phyloP scores from a whole-genome alignment of 2,113 vertebrate species.

The Haemorhous mexicanus region DNA sequence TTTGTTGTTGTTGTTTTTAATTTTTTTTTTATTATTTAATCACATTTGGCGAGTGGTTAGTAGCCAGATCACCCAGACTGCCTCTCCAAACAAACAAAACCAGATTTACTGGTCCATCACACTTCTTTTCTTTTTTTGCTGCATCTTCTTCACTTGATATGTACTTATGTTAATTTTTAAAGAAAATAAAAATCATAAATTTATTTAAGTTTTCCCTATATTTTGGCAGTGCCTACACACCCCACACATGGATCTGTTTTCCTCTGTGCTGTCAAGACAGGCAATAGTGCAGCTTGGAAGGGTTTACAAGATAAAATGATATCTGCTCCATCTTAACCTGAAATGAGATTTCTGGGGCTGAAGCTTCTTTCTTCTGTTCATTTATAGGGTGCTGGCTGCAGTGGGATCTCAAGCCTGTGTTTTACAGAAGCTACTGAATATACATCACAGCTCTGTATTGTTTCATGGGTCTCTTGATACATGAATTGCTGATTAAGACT shows the following conservation, averaged over 20 bases:
- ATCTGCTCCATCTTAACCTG: accelerated
- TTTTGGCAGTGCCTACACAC: background rate
- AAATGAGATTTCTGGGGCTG: background rate
- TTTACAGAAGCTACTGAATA: background rate
- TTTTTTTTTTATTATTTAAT: background rate
- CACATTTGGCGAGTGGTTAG: background rate
- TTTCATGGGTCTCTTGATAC: background rate
- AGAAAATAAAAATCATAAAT: background rate
- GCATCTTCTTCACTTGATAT: background rate
- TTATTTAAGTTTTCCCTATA: accelerated
- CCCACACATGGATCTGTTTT: background rate
- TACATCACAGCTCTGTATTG: background rate
- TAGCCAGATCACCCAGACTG: background rate
- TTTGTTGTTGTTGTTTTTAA: background rate
- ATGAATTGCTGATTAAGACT: background rate
- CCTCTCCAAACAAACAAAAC: background rate
- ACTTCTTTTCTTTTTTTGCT: background rate
- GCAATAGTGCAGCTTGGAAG: background rate
- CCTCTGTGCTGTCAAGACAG: background rate
- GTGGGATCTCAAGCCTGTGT: background rate
- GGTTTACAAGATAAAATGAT: background rate
- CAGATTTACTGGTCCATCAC: background rate
- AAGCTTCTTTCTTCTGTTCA: background rate
- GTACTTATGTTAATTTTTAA: background rate
- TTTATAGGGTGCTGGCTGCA: background rate